Evolutionary conservation across 2,797 vertebrate species (phyloP).

Genomic region (Emydoidea blandingii): DNA sequence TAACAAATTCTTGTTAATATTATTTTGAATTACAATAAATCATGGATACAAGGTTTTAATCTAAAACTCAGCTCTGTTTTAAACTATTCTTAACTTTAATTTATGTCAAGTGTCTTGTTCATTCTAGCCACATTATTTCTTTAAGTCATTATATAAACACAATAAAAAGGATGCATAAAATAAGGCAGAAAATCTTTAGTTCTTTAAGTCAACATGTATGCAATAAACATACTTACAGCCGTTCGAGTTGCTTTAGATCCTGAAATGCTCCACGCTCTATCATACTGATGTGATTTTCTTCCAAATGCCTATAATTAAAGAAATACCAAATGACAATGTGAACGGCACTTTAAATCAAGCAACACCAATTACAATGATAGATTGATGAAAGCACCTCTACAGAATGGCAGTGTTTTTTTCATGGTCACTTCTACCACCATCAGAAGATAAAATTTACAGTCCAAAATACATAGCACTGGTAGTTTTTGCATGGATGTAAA

Average conservation of each 20-base stretch:
- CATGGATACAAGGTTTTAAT: not conserved
- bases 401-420: not conserved
- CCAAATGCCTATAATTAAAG: slow-evolving; percentile 90
- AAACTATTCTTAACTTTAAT: not conserved
- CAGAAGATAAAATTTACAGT: not conserved
- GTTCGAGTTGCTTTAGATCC: slow-evolving; percentile 96
- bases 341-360: no score
- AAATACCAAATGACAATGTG: slow-evolving; percentile 33
- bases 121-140: not conserved
- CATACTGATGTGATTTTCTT: slow-evolving; percentile 97
- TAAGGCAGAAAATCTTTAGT: not conserved
- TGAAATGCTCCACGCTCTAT: slow-evolving; percentile 98
- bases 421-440: not conserved
- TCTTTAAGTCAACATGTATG: not conserved
- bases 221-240: slow-evolving; percentile 89
- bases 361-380: not conserved
- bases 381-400: not conserved
- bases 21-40: not conserved
- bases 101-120: not conserved
- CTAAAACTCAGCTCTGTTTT: not conserved
- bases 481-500: not conserved
- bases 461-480: accelerated
- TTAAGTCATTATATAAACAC: not conserved
- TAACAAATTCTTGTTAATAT: not conserved
- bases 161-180: not conserved